These are phyloP conservation scores for Lemur catta DNA, from an alignment of 2,797 vertebrate genomes.

Conservation along the genomic window DNA sequence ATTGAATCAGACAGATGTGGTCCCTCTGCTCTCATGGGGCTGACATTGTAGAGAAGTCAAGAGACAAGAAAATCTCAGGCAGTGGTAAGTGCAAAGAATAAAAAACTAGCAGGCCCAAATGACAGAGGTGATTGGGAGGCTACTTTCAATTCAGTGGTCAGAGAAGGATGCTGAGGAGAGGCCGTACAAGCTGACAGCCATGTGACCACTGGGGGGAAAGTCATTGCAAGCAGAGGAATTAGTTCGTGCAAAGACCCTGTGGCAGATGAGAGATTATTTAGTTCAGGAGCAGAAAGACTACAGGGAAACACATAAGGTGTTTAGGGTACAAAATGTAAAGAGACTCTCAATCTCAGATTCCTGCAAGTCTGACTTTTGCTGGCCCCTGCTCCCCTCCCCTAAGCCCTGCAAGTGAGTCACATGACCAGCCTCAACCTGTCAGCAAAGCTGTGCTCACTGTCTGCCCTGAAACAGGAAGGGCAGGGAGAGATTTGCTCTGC, in stretches of 20 bases:
- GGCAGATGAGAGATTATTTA: neutral
- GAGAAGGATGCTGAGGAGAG: neutral
- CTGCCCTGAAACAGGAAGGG: neutral
- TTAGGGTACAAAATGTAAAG: neutral
- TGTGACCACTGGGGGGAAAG: no score
- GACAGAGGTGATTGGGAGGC: neutral
- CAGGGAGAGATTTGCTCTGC: neutral
- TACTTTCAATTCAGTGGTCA: neutral
- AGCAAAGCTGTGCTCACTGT: no score
- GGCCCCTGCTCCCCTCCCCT: neutral
- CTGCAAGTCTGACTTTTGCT: neutral
- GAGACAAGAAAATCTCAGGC: neutral
- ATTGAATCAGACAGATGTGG: rapidly evolving
- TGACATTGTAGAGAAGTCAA: neutral
- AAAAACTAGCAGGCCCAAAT: neutral
- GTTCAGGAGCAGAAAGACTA: neutral
- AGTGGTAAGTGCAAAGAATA: neutral
- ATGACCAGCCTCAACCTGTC: no score
- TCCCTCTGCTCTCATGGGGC: no score
- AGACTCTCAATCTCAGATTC: neutral
- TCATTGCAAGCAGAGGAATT: neutral
- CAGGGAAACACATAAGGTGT: neutral
- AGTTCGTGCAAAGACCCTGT: neutral
- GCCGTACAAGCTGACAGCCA: neutral
- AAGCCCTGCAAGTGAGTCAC: neutral